These are phyloP conservation scores for Heliconius sara DNA, from an alignment of 2,888 invertebrate genomes.

Conservation along the genomic window DNA sequence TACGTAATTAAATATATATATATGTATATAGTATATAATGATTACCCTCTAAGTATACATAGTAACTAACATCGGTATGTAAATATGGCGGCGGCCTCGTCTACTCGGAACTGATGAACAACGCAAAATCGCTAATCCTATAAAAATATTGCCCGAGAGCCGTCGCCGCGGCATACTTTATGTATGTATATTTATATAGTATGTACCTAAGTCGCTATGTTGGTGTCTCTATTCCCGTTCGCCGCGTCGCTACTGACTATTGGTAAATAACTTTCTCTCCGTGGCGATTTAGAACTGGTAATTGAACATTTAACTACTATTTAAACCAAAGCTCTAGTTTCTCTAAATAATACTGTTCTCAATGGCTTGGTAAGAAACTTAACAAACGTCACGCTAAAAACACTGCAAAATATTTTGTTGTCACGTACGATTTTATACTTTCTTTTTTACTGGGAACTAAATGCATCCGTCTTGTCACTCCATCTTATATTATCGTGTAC, in stretches of 20 bases:
- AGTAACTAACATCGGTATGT: conserved; percentile 82
- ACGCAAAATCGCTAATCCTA: conserved; percentile 78
- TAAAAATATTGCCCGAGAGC: conserved; percentile 61
- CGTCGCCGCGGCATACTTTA: conserved; percentile 61
- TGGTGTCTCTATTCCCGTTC: conserved; percentile 82
- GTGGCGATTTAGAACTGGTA: conserved; percentile 67
- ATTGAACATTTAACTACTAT: conserved; percentile 73
- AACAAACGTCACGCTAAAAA: conserved; percentile 69
- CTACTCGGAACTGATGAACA: conserved; percentile 67
- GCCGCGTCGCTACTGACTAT: conserved; percentile 72
- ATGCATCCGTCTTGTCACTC: conserved; percentile 77
- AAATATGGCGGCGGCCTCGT: conserved; percentile 63
- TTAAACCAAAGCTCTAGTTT: conserved; percentile 78
- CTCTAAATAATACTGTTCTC: conserved; percentile 84
- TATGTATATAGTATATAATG: conserved; percentile 60
- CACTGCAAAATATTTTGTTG: conserved; percentile 63
- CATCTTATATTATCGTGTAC: conserved; percentile 76
- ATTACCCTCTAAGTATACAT: conserved; percentile 66
- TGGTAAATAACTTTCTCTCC: conserved; percentile 71
- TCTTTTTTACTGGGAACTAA: conserved; percentile 72
- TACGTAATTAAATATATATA: conserved; percentile 67
- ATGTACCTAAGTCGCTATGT: conserved; percentile 79
- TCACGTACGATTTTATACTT: conserved; percentile 59
- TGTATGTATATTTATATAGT: conserved; percentile 68
- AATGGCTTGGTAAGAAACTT: conserved; percentile 83